phyloP scores from a whole-genome alignment of 2,113 vertebrate genomes.

The Barbus barbus region DNA sequence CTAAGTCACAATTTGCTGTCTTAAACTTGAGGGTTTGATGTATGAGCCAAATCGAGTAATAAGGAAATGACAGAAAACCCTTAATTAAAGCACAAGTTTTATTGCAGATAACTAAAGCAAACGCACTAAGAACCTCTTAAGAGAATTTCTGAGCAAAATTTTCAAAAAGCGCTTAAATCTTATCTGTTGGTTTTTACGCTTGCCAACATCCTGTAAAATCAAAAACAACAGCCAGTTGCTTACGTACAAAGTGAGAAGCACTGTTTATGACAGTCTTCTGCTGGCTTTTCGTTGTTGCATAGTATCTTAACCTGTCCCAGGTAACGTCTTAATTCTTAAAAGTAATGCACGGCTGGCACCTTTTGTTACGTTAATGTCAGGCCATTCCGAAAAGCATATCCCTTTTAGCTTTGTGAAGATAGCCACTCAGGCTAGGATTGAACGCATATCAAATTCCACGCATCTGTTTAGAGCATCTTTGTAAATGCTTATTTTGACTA shows the following conservation, averaged over 20 bases:
- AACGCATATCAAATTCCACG: constrained; percentile 42
- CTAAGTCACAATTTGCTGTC: constrained; percentile 55
- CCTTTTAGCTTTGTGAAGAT: constrained; percentile 23
- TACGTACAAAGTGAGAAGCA: background rate
- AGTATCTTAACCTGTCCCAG: constrained; percentile 19
- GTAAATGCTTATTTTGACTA: constrained; percentile 25
- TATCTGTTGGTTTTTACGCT: constrained; percentile 7
- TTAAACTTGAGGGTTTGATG: constrained; percentile 63
- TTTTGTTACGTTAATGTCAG: constrained; percentile 46
- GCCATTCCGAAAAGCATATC: constrained; percentile 52
- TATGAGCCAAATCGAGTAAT: constrained; percentile 60
- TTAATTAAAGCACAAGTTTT: constrained; percentile 80
- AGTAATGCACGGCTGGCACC: constrained; percentile 49
- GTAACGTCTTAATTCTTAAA: constrained; percentile 47
- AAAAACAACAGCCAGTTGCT: background rate
- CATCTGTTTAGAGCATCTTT: background rate
- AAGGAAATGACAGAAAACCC: constrained; percentile 61
- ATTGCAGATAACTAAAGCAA: constrained; percentile 65
- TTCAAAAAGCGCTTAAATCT: background rate
- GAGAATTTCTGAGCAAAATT: constrained; percentile 31
- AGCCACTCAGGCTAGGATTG: constrained; percentile 17
- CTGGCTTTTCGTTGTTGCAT: background rate
- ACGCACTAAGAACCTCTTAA: constrained; percentile 27
- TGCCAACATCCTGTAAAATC: constrained; percentile 4
- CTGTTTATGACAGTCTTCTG: background rate